Percentiles rank a stretch among this genome's conserved stretches.
phyloP scores from a whole-genome alignment of 2,888 invertebrate genomes.

The Orthosia gothica region DNA sequence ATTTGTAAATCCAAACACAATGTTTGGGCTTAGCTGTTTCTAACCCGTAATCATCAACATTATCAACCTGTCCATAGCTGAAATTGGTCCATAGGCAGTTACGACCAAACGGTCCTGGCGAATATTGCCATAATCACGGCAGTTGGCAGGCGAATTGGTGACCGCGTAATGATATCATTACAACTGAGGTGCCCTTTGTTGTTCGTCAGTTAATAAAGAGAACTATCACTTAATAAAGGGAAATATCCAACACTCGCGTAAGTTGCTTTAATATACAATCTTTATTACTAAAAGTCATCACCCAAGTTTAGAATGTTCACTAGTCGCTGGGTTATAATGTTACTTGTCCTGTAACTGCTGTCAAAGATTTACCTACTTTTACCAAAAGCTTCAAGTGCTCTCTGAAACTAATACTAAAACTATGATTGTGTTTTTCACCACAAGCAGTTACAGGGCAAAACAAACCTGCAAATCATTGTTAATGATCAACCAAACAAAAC shows the following conservation, averaged over 20 bases:
- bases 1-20: not conserved
- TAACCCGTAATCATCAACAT: slow-evolving; percentile 22
- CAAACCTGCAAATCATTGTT: slow-evolving; percentile 1
- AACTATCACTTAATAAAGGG: slow-evolving; percentile 20
- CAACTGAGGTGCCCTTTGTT: slow-evolving; percentile 34
- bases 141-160: slow-evolving; percentile 39
- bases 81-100: slow-evolving; percentile 36
- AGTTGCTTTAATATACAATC: not conserved
- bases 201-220: slow-evolving; percentile 11
- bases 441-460: not conserved
- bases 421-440: not conserved
- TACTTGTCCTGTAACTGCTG: too few relatives aligned
- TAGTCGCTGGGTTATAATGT: too few relatives aligned
- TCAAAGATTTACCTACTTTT: too few relatives aligned
- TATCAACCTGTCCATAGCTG: slow-evolving; percentile 21
- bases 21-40: not conserved
- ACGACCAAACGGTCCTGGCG: slow-evolving; percentile 19
- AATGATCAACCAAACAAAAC: slow-evolving; percentile 11
- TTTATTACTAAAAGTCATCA: not conserved
- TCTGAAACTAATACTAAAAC: not conserved
- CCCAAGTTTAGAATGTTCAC: not conserved
- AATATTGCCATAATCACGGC: slow-evolving; percentile 41
- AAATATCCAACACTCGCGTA: slow-evolving; percentile 6
- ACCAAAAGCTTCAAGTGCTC: too few relatives aligned
- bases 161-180: slow-evolving; percentile 46